Evolutionary conservation across 2,888 invertebrate genomes (phyloP).

Genomic region (Agrenia bidenticulata): DNA sequence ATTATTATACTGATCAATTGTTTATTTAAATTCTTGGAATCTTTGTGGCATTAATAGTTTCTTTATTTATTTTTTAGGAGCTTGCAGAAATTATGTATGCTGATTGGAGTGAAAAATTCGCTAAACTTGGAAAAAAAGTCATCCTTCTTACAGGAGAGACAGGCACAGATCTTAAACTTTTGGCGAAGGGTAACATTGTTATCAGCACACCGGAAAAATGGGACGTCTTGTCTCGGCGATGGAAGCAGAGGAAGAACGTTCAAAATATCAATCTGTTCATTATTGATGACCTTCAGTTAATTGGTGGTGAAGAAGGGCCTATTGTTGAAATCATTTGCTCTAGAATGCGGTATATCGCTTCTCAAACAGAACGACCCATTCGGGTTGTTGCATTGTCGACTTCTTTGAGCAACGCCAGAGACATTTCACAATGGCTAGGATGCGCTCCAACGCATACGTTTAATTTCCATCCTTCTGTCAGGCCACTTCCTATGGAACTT

Average conservation of each 20-base stretch:
- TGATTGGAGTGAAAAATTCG: constrained; percentile 89
- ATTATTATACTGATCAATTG: not conserved
- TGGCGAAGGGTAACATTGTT: constrained; percentile 91
- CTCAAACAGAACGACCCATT: constrained; percentile 85
- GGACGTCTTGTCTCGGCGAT: constrained; percentile 95
- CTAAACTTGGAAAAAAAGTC: constrained; percentile 70
- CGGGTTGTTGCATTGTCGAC: constrained; percentile 91
- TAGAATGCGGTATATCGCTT: constrained; percentile 91
- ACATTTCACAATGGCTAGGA: constrained; percentile 94
- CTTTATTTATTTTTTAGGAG: constrained; percentile 56
- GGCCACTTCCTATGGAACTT: constrained; percentile 90
- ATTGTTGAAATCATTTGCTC: constrained; percentile 88
- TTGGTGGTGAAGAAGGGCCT: constrained; percentile 88
- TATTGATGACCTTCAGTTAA: constrained; percentile 90
- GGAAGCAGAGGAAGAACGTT: constrained; percentile 98
- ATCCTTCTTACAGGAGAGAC: constrained; percentile 96
- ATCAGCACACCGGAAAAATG: constrained; percentile 97
- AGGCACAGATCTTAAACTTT: constrained; percentile 84
- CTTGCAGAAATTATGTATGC: constrained; percentile 84
- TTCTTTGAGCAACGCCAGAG: constrained; percentile 90
- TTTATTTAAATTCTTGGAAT: not conserved
- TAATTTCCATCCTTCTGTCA: constrained; percentile 97
- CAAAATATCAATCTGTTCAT: constrained; percentile 95
- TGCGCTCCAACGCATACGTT: constrained; percentile 91
- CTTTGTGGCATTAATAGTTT: not conserved